Evolutionary conservation across 2,113 vertebrate species (phyloP).

Genomic region (Perca flavescens): DNA sequence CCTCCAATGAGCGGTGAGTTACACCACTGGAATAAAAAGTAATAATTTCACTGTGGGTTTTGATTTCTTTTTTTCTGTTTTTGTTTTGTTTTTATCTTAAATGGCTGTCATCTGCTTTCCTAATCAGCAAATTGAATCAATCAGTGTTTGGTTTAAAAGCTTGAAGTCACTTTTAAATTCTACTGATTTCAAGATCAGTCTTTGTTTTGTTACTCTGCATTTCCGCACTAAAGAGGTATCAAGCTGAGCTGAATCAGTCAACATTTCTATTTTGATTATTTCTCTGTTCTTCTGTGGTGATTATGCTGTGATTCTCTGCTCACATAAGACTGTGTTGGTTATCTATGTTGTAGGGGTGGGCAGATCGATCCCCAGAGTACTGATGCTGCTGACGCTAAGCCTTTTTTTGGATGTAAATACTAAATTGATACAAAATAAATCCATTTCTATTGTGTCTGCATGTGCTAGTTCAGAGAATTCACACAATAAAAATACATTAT

Average conservation of each 20-base stretch:
- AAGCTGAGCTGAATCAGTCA: background rate
- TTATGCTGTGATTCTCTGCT: conserved; percentile 17
- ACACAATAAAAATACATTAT: background rate
- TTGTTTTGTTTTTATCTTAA: background rate
- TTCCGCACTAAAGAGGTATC: background rate
- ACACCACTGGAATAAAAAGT: background rate
- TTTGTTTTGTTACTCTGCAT: background rate
- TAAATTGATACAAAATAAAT: background rate
- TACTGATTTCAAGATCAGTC: background rate
- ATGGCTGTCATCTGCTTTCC: background rate
- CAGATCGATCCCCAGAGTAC: background rate
- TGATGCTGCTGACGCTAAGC: background rate
- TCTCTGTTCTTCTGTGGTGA: background rate
- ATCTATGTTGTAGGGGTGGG: background rate
- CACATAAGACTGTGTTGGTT: background rate
- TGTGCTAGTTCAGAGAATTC: background rate
- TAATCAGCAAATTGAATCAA: conserved; percentile 14
- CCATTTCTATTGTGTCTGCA: background rate
- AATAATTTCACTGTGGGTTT: background rate
- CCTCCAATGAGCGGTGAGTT: conserved; percentile 72
- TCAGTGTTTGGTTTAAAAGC: background rate
- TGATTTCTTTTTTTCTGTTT: conserved; percentile 8
- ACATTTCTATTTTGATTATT: background rate
- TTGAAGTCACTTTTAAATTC: conserved; percentile 2
- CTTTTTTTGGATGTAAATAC: background rate